Base-by-base conservation (phyloP, 2,797 vertebrate species). In the Enteromius fasciolatus region DNA sequence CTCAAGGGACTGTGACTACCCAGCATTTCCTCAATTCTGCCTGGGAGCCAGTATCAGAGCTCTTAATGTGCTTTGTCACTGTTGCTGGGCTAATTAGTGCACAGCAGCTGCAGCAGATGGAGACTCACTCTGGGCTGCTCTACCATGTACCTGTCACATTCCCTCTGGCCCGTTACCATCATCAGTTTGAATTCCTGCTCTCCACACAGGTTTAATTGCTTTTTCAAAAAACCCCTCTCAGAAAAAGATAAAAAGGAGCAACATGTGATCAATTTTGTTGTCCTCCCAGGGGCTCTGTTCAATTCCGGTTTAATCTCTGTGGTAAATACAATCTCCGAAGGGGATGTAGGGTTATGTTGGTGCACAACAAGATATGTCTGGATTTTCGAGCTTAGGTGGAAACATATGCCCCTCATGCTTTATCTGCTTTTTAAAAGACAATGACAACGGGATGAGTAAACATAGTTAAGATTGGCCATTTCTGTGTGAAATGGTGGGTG, bases 91-190 rank as follows among this genome's bases (percentile, higher is more conserved):
- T 79, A 70, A 80, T 84, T 84, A 80, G n/a, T 48, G 25, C 48
- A 33, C 63, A 41, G 69, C 69, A 74, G 57, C 68, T 54, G 52
- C 33, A 70, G 76, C 84, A 79, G 84, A 69, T 66, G 80, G 79
- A 68, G 46, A 50, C n/a, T 74, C 57, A 70, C 52, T 79, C 61
- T 57, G 31, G 44, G 23, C 78, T 75, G 75, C 48, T 69, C 39
- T 70, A 76, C 11, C 50, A 78, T 66, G 48, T 78, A 75, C 76
- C 80, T 70, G 50, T 61, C 63, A 79, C 14, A 82, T 61, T 75
- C 76, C 76, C 50, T 80, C 66, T 54, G 80, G 84, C 63, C 50
- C 36, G 18, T 76, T 79, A 50, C 76, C 39, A 1, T 3, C 20
- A 36, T 46, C 33, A 20, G 48, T 23, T 63, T 82, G 69, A 85